These are phyloP conservation scores for Plectrocnemia conspersa DNA, from an alignment of 1,140 invertebrate genomes.

Conservation along the genomic window DNA sequence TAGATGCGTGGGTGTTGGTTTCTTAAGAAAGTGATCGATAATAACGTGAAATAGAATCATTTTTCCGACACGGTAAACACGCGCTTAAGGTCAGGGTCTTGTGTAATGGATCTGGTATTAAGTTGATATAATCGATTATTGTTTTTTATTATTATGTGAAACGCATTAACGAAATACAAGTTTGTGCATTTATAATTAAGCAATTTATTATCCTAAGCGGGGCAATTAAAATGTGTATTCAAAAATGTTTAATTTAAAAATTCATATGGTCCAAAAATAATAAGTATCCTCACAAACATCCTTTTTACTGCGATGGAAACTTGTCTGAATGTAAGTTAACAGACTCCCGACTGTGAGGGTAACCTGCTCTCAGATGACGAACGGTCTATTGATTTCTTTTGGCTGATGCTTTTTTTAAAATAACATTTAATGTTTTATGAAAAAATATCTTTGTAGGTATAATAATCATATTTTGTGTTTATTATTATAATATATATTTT, in stretches of 20 bases:
- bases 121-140: neutral
- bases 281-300: conserved; percentile 29
- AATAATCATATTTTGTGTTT: too few relatives aligned
- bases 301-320: conserved; percentile 26
- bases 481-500: too few relatives aligned
- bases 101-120: conserved; percentile 3
- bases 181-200: too few relatives aligned
- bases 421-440: conserved; percentile 9
- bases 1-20: conserved; percentile 15
- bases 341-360: conserved; percentile 27
- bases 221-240: too few relatives aligned
- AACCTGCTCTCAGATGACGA: conserved; percentile 12
- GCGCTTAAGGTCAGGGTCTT: conserved; percentile 4
- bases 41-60: conserved; percentile 7
- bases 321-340: conserved; percentile 10
- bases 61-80: conserved; percentile 3
- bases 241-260: too few relatives aligned
- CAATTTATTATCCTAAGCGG: too few relatives aligned
- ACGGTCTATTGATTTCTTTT: conserved; percentile 22
- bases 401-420: conserved; percentile 3
- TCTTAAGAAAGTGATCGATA: conserved; percentile 13
- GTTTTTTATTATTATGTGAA: neutral
- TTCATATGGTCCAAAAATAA: conserved; percentile 13
- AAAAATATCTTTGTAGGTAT: too few relatives aligned
- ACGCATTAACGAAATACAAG: neutral